A percentile compares a stretch with the other conserved stretches of the same genome.
Evolutionary conservation across 2,797 vertebrate genomes (phyloP).

Genomic region (Aeoliscus strigatus): DNA sequence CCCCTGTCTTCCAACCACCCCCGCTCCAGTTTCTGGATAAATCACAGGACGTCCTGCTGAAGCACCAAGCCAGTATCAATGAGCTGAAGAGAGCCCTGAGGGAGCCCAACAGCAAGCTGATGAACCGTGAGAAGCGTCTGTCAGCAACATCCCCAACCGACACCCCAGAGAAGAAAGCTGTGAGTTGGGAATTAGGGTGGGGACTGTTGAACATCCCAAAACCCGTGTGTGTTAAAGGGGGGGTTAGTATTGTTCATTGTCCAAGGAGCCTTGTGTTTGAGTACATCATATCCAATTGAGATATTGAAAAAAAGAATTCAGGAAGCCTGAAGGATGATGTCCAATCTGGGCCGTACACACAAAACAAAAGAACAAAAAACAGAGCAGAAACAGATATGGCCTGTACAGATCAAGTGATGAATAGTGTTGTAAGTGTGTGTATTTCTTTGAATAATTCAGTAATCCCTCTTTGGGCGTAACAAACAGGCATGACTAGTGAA

Average conservation of each 20-base stretch:
- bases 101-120: conserved; percentile 95
- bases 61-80: conserved; percentile 99
- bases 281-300: no score
- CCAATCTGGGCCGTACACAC: no score
- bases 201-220: conserved; percentile 15
- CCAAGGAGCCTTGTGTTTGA: no score
- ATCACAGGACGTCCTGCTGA: conserved; percentile 92
- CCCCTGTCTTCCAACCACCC: neutral
- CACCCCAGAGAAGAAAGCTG: conserved; percentile 87
- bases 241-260: no score
- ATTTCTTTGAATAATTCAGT: conserved; percentile 18
- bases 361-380: no score
- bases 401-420: no score
- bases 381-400: no score
- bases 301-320: no score
- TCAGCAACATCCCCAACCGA: conserved; percentile 82
- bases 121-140: conserved; percentile 86
- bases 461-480: conserved; percentile 3
- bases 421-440: no score
- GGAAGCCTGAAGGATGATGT: no score
- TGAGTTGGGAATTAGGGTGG: conserved; percentile 56
- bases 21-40: conserved; percentile 89
- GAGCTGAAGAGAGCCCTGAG: conserved; percentile 94
- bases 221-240: no score
- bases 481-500: conserved; percentile 4